Conservation (phyloP, 2,797 vertebrate genomes). For the Triplophysa yarkandensis region DNA sequence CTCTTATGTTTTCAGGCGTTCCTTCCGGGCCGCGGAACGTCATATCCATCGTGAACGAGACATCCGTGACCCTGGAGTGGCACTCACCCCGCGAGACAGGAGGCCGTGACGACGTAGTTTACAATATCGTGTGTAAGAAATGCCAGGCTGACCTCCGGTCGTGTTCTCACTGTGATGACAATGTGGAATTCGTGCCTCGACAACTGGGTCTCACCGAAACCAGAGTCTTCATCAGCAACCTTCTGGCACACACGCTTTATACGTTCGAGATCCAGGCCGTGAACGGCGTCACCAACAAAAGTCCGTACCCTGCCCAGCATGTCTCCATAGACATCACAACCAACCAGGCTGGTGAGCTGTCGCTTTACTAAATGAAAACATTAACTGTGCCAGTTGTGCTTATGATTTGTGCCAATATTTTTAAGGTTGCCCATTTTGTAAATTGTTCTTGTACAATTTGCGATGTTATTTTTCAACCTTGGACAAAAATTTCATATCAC, state of each 20-base stretch:
- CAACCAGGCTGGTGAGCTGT: conserved; percentile 91
- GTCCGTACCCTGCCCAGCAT: conserved; percentile 92
- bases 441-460: not conserved
- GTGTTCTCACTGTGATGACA: conserved; percentile 97
- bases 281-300: conserved; percentile 94
- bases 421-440: not conserved
- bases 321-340: conserved; percentile 97
- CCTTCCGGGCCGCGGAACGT: conserved; percentile 94
- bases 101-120: conserved; percentile 90
- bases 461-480: not conserved
- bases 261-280: conserved; percentile 97
- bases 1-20: conserved; percentile 76
- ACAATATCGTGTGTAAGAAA: conserved; percentile 97
- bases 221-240: conserved; percentile 93
- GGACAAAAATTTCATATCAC: not conserved
- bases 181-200: conserved; percentile 92
- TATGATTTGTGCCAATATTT: not conserved
- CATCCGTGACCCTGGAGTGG: conserved; percentile 97
- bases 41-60: conserved; percentile 96
- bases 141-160: conserved; percentile 86
- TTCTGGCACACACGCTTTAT: conserved; percentile 94
- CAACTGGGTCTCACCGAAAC: conserved; percentile 92
- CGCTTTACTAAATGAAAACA: not conserved
- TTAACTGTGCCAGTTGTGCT: not conserved
- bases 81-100: conserved; percentile 91